Base-by-base conservation (phyloP, 2,888 invertebrate genomes). In the Diploptera punctata region DNA sequence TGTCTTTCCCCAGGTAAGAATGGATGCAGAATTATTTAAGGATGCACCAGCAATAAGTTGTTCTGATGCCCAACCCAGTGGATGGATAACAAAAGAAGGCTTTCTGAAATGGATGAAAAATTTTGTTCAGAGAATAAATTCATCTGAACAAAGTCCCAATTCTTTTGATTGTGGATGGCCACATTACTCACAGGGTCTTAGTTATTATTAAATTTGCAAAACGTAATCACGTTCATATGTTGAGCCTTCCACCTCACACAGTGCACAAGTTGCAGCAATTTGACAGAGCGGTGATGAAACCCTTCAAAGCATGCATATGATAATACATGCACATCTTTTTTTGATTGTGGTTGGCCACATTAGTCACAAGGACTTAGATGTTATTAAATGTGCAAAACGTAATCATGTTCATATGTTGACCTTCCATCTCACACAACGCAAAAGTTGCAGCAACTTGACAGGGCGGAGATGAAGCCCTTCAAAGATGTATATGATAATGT, bases 241-340 rank as follows among this genome's bases (percentile, higher is more conserved):
- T 79, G 5, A 77, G 76, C 67, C 67, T 75, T 4, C 78, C 78
- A 24, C 78, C 77, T 10, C 77, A 77, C 69, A 77, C 76, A 4
- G 77, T 76, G 7, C 78, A 78, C 57, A 77, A 77, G 65, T 68
- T 78, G 33, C 77, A 78, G 31, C 76, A 75, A 0, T 70, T 73
- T 21, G 73, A 73, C 44, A 29, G 65, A 3, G 70, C 29, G 3
- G 21, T 70, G 1, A 67, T 57, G 31, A 65, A 10, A 29, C 44
- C 73, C 7, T 65, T 73, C 10, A 70, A 70, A 57, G 19, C n/a
- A n/a, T n/a, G n/a, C n/a, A n/a, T n/a, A n/a, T n/a, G n/a, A n/a
- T n/a, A n/a, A n/a, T n/a, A n/a, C n/a, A n/a, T n/a, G n/a, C n/a
- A n/a, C n/a, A n/a, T n/a, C n/a, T n/a, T n/a, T n/a, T n/a, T n/a